Conservation (phyloP, 2,113 vertebrate genomes). For the Cnemophilus loriae region DNA sequence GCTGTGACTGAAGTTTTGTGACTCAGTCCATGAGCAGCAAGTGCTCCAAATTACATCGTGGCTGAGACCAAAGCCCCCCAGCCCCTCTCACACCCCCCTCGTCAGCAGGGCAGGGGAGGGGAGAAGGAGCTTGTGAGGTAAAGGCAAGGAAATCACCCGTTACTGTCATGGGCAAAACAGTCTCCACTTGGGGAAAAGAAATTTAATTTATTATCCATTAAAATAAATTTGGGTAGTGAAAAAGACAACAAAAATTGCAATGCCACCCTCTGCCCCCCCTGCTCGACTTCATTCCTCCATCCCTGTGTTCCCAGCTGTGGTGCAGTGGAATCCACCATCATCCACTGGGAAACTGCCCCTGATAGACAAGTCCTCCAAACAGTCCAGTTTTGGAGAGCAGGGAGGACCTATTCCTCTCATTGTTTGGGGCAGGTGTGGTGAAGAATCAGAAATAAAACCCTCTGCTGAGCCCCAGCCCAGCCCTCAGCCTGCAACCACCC, state of each 20-base stretch:
- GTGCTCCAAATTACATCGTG: not conserved
- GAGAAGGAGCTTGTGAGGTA: not conserved
- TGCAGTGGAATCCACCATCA: not conserved
- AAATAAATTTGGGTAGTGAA: not conserved
- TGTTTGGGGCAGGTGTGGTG: not conserved
- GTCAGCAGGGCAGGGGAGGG: not conserved
- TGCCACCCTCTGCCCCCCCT: too few relatives aligned
- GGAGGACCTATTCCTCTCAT: not conserved
- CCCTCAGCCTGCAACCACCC: not conserved
- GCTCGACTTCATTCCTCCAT: rapidly evolving
- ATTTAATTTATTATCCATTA: not conserved
- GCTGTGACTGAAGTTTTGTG: constrained; percentile 10
- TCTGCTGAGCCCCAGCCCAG: not conserved
- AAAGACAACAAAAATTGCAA: not conserved
- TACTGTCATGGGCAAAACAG: not conserved
- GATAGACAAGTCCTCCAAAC: not conserved
- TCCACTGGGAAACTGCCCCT: not conserved
- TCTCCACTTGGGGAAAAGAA: not conserved
- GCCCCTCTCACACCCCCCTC: not conserved
- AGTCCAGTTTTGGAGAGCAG: not conserved
- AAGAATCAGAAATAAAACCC: not conserved
- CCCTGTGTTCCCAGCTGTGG: not conserved
- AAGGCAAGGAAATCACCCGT: not conserved
- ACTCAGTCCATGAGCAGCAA: not conserved
- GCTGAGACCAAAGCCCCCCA: not conserved